Base-by-base conservation (phyloP, 2,113 vertebrate species). In the Rhinichthys klamathensis region DNA sequence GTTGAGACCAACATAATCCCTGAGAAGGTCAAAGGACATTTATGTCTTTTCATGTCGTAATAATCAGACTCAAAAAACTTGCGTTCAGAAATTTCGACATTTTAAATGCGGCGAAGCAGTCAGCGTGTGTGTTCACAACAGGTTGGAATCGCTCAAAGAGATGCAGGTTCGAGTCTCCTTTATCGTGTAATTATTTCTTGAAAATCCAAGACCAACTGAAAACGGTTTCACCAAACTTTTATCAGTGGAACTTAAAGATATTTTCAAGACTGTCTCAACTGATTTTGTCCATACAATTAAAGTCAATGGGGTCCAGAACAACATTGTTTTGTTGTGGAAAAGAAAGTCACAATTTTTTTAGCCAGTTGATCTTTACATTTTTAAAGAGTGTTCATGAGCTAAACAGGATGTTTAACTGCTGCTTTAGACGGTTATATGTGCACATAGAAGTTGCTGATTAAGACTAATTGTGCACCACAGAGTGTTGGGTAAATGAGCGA, bases 11-110 rank as follows among this genome's bases (percentile, higher is more conserved):
- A 79, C 54, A 30, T 35, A 46, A 38, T 85, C 70, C 49, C 32
- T 13, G 16, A 13, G 54, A 25, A 74, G 77, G 84, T 85, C 67
- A 85, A 74, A 80, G 84, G 84, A 81, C 78, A 60, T 49, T 79
- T 32, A 80, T 30, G 23, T 79, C 30, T 54, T 69, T 70, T 51
- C 46, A 74, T 65, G 54, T 56, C 6, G 0, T 30, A 18, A 70
- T 49, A 80, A 72, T 67, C 25, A 13, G 21, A 18, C 6, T 32
- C 6, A 25, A 80, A 56, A 61, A 78, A 54, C 15, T 0, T 7
- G 4, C 8, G 15, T 78, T 78, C 30, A 56, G 51, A 78, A 54
- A 78, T 56, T 8, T 23, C 10, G 8, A 7, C 16, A 35, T 58
- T 35, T 23, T 7, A 49, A n/a, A 27, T 0, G 12, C 13, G 0